Base-by-base conservation (phyloP, 2,113 vertebrate species). In the Gallinago paraguaiae region DNA sequence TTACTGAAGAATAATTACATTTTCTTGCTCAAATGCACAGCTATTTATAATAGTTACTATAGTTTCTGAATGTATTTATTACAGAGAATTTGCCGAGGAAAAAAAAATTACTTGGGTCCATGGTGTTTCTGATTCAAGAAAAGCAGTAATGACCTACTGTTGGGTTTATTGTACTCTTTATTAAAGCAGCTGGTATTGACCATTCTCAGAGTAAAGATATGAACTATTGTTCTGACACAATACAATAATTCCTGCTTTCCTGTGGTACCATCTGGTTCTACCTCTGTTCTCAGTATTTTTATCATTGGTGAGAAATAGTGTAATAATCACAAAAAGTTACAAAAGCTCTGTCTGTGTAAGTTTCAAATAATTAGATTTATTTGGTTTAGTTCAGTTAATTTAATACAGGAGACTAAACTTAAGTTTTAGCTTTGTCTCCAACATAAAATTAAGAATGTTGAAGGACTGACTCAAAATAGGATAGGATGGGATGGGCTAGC, bases 61-160 rank as follows among this genome's bases (percentile, higher is more conserved):
- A 24, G 63, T 88, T 86, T 77, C 68, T 69, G 39, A 94, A 91
- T 83, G 68, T 93, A 50, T 96, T 95, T 93, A 91, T 95, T 96
- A 75, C 51, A 81, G 67, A 90, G 68, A 86, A 91, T 80, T 91
- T 91, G 35, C 65, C 39, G 48, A 64, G 20, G 31, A n/a, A 37
- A 35, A 37, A 35, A 72, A 79, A 74, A 50, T 94, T 94, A 59
- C 71, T 93, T 95, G 68, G 68, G 71, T 86, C n/a, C 5, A 0
- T 83, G 35, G 39, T 71, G 46, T 74, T 96, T 95, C 79, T 81
- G 56, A 86, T 90, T 88, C 33, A 46, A 81, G 71, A 86, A 94
- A 82, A 86, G 41, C 46, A 51, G 35, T 69, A 95, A 67, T 11
- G 1, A 39, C 64, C 79, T 92, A 56, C 60, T 88, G 16, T 90